Base-by-base conservation (phyloP, 2,888 invertebrate genomes). In the Coremacera marginata region DNA sequence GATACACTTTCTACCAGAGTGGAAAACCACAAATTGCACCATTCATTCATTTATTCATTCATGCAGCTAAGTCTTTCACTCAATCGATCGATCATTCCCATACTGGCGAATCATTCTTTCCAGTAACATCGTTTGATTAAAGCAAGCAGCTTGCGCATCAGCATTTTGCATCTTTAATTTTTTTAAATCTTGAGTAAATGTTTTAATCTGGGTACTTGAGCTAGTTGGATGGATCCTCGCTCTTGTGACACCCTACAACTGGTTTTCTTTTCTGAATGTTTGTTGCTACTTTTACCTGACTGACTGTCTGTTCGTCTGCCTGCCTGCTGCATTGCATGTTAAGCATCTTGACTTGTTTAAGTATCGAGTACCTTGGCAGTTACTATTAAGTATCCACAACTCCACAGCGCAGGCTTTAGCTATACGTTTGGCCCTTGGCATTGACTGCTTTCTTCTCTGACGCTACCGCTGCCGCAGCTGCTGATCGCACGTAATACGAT, bases 71-170 rank as follows among this genome's bases (percentile, higher is more conserved):
- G 34, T 8, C 34, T 34, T n/a, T 16, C 31, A 2, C 19, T 19
- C 37, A 67, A n/a, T 67, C 67, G 22, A 34, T 34, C 67, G 22
- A 37, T 67, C 67, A 5, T 37, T 37, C 31, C 16, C 37, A 37
- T 37, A 37, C 11, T 31, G 25, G 31, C 62, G 62, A 62, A 16
- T n/a, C n/a, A 72, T 72, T 78, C 67, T 70, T 44, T 25, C 63
- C 75, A 34, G 75, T 75, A 75, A 74, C 71, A 68, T 75, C 72
- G 78, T 82, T 83, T 82, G 80, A 84, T 31, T 87, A 87, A 87
- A 87, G 86, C 83, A 87, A 87, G 86, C 84, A 81, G 82, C 84
- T 83, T 88, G 88, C 87, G 87, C 87, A 87, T 84, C 85, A 84
- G 81, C 86, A 84, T 86, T 86, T 88, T 88, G 88, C 87, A 85